Conservation (phyloP, 2,888 invertebrate species). For the Nymphalis c-album region DNA sequence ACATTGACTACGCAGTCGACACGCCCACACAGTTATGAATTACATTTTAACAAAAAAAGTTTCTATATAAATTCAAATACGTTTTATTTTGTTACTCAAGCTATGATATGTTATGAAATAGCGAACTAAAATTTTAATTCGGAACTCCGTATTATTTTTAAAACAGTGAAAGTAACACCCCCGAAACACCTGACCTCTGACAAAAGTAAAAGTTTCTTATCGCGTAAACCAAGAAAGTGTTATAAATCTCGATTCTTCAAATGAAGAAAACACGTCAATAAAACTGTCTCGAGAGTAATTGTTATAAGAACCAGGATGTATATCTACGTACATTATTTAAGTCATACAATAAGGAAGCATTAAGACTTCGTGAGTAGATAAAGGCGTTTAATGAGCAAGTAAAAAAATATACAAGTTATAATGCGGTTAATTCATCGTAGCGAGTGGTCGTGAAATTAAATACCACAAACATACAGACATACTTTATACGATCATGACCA, state of each 20-base stretch:
- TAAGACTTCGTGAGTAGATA: conserved; percentile 42
- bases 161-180: background rate
- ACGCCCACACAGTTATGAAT: conserved; percentile 27
- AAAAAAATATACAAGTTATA: conserved; percentile 40
- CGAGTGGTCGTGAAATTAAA: conserved; percentile 2
- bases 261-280: conserved; percentile 48
- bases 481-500: conserved; percentile 13
- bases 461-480: background rate
- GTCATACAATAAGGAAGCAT: conserved; percentile 47
- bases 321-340: conserved; percentile 40
- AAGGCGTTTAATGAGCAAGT: conserved; percentile 43
- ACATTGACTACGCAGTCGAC: conserved; percentile 52
- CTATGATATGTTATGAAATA: too few relatives aligned
- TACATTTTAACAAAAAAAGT: conserved; percentile 8
- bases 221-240: conserved; percentile 42
- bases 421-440: conserved; percentile 7
- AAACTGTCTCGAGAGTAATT: conserved; percentile 45
- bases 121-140: too few relatives aligned
- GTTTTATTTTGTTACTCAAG: too few relatives aligned
- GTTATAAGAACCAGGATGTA: conserved; percentile 42
- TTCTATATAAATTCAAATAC: background rate
- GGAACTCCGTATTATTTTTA: background rate
- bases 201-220: conserved; percentile 50
- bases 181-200: conserved; percentile 39
- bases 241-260: conserved; percentile 59